A percentile compares a stretch with the other conserved stretches of the same genome.
Evolutionary conservation across 2,113 vertebrate species (phyloP).

Genomic region (Stegastes partitus): DNA sequence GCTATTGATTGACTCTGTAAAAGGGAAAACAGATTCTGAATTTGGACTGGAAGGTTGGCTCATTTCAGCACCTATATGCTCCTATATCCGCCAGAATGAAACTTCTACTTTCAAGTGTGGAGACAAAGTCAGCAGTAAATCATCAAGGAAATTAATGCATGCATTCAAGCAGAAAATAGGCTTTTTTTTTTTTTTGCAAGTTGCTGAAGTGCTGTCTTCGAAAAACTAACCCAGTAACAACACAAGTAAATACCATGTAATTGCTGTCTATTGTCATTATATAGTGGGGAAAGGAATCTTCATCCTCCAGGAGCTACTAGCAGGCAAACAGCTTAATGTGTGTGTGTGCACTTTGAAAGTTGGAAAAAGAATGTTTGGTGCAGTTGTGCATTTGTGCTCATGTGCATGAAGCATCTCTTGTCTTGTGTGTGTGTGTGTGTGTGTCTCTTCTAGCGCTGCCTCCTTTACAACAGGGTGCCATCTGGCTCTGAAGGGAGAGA

Average conservation of each 20-base stretch:
- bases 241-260: neutral
- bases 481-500: conserved; percentile 24
- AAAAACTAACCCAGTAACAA: conserved; percentile 1
- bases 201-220: fast-evolving
- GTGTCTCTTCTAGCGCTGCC: neutral
- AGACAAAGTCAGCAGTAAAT: conserved; percentile 26
- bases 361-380: neutral
- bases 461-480: conserved; percentile 6
- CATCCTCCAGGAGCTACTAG: neutral
- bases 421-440: neutral
- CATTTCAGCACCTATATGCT: neutral
- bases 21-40: neutral
- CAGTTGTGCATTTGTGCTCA: neutral
- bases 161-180: conserved; percentile 24
- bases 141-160: neutral
- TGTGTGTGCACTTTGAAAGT: neutral
- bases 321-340: neutral
- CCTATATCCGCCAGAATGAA: neutral
- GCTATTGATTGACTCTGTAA: neutral
- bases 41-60: neutral
- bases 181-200: neutral
- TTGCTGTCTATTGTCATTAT: neutral
- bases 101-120: neutral
- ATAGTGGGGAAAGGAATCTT: neutral
- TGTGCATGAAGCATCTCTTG: conserved; percentile 1